Percentiles rank a stretch among this genome's conserved stretches.
phyloP scores from a whole-genome alignment of 1,140 invertebrate species.

The Wasmannia auropunctata region DNA sequence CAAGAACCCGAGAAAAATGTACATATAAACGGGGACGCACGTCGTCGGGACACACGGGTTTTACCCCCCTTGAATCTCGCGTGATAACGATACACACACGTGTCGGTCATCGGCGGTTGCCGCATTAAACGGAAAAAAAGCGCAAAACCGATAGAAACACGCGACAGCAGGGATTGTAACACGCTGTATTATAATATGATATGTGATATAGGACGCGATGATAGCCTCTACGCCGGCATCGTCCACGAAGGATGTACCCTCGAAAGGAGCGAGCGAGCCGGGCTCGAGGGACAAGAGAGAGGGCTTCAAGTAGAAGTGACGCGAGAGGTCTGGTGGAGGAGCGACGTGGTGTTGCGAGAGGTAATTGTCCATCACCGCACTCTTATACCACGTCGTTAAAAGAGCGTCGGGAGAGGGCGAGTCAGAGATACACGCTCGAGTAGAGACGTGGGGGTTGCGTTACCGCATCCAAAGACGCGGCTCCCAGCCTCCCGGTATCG shows the following conservation, averaged over 20 bases:
- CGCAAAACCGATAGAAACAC: slow-evolving; percentile 67
- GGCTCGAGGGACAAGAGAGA: slow-evolving; percentile 25
- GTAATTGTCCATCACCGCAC: slow-evolving; percentile 71
- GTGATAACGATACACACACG: slow-evolving; percentile 49
- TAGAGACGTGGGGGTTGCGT: slow-evolving; percentile 20
- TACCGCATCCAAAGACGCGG: slow-evolving; percentile 49
- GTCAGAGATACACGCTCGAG: not conserved
- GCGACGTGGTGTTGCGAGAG: slow-evolving; percentile 58
- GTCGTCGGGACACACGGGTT: slow-evolving; percentile 38
- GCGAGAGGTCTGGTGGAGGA: slow-evolving; percentile 43
- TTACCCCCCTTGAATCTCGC: slow-evolving; percentile 43
- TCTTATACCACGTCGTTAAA: slow-evolving; percentile 38
- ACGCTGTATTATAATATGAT: slow-evolving; percentile 77
- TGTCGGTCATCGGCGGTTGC: slow-evolving; percentile 62
- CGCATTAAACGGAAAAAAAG: slow-evolving; percentile 54
- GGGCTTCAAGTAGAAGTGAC: slow-evolving; percentile 12
- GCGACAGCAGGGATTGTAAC: slow-evolving; percentile 63
- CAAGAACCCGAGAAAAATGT: slow-evolving; percentile 38
- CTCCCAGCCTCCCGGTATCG: slow-evolving; percentile 36
- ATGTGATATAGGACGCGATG: slow-evolving; percentile 78
- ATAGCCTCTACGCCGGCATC: slow-evolving; percentile 62
- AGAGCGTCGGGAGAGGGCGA: not conserved
- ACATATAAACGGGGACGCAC: slow-evolving; percentile 9
- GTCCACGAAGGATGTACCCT: slow-evolving; percentile 68
- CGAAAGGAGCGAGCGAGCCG: slow-evolving; percentile 64